Evolutionary conservation across 2,888 invertebrate species (phyloP), one percentile per base, ranked within the genome.

Genomic region (Opisthograptis luteolata): DNA sequence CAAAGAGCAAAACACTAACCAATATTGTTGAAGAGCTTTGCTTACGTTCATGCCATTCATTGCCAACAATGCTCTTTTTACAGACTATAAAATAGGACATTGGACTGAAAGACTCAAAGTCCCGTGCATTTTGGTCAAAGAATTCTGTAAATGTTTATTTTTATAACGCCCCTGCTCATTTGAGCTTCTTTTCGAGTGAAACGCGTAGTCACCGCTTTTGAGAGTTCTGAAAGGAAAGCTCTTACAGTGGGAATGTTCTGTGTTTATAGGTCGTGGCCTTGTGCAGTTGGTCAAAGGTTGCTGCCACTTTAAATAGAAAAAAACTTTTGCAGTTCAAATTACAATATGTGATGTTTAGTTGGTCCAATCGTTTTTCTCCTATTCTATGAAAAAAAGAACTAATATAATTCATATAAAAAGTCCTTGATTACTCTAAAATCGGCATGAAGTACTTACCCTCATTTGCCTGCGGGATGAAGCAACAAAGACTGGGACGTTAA

Each of bases 171-270:
- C 52, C 35, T 55, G 60, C 58, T 54, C 54, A 55, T 62, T 63
- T 58, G 39, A 58, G 53, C 48, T 49, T 62, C 65, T 69, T 73
- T 74, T 61, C 55, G 60, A 64, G 62, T 53, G 69, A 76, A 79
- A 65, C 60, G 81, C 79, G 51, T 60, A 76, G 79, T 84, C 83
- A 81, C 70, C 62, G 66, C 73, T 72, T 79, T 80, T 79, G 71
- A 76, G 69, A 69, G 61, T 64, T 65, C 55, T 80, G 73, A 75
- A 84, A 77, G 73, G 79, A 79, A 77, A 77, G 64, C 70, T 62
- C 66, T 68, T 72, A 70, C 66, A 71, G 70, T 71, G 67, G 64
- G 64, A 66, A 71, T 68, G 70, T 67, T 64, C 58, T 58, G 51
- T 58, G 54, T 74, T 74, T 72, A 59, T 73, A 68, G 77, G 78